phyloP scores from a whole-genome alignment of 2,113 vertebrate species.

The Lontra canadensis region DNA sequence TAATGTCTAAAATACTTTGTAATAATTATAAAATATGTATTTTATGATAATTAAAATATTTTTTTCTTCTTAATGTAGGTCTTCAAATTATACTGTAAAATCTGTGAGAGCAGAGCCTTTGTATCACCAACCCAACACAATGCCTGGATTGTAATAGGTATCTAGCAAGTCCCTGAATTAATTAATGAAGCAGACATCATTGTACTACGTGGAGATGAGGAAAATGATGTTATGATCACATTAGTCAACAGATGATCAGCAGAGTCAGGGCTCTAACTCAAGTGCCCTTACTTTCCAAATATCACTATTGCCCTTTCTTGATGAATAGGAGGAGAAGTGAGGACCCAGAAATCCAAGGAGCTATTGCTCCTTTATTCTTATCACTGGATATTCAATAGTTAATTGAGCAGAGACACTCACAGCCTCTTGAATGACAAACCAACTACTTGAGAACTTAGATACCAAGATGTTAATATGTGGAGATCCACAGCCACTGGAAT shows the following conservation, averaged over 20 bases:
- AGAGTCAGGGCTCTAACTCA: not conserved
- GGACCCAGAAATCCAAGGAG: not conserved
- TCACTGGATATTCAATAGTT: not conserved
- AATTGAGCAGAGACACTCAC: not conserved
- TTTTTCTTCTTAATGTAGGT: not conserved
- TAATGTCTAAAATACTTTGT: constrained; percentile 2
- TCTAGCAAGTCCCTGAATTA: not conserved
- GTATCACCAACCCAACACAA: not conserved
- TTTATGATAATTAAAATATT: not conserved
- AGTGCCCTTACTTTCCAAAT: not conserved
- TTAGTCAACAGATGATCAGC: fast-evolving
- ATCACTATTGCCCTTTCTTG: not conserved
- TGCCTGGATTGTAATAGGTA: not conserved
- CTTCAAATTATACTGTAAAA: not conserved
- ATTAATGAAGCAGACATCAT: not conserved
- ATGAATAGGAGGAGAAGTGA: not conserved
- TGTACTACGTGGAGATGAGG: not conserved
- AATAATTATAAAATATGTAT: not conserved
- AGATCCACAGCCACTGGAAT: not conserved
- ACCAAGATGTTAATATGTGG: not conserved
- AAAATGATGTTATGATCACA: not conserved
- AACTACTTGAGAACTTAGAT: not conserved
- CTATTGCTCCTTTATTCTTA: not conserved
- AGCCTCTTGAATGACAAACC: not conserved
- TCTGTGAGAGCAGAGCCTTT: not conserved